A percentile compares a stretch with the other conserved stretches of the same genome.
Evolutionary conservation across 2,888 invertebrate species (phyloP).

Genomic region (Ecliptopera silaceata): DNA sequence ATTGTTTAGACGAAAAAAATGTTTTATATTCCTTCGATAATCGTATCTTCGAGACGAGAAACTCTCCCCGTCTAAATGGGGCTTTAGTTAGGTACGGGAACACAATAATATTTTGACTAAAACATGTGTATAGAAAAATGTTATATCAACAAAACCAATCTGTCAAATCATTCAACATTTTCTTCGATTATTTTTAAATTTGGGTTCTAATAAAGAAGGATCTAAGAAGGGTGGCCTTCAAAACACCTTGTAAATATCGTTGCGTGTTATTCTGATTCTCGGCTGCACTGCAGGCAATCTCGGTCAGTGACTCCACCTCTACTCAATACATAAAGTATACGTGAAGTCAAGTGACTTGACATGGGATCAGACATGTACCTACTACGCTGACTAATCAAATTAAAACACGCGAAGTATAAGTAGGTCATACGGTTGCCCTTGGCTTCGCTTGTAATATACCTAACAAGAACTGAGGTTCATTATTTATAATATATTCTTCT

Average conservation of each 20-base stretch:
- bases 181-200: neutral
- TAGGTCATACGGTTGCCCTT: constrained; percentile 13
- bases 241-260: neutral
- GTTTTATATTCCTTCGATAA: no score
- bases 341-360: neutral
- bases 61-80: no score
- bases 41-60: no score
- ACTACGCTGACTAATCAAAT: constrained; percentile 18
- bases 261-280: neutral
- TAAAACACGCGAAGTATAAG: constrained; percentile 3
- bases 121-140: no score
- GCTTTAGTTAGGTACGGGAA: no score
- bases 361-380: neutral
- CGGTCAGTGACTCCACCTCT: constrained; percentile 11
- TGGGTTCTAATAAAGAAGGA: neutral
- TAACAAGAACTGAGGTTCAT: constrained; percentile 1
- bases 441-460: constrained; percentile 9
- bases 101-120: no score
- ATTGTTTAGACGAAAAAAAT: no score
- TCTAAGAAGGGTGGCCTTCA: neutral
- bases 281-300: constrained; percentile 3
- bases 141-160: no score
- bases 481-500: constrained; percentile 8
- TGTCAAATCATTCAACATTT: neutral
- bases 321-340: neutral